phyloP scores from a whole-genome alignment of 2,797 vertebrate species.

The Cirrhinus mrigala region DNA sequence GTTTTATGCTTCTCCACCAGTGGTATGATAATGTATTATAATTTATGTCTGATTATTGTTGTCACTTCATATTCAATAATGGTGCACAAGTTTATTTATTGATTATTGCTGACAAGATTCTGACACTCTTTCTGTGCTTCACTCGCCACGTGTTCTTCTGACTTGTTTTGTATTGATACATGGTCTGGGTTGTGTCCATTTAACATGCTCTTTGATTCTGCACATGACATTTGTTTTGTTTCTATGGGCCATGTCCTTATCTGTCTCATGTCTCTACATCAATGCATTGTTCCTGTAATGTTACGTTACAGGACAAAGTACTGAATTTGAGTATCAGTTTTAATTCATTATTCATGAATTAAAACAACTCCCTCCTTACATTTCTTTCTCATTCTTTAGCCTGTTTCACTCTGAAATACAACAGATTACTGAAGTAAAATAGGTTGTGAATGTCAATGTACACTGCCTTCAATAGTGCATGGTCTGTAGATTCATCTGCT shows the following conservation, averaged over 20 bases:
- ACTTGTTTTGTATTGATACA: not conserved
- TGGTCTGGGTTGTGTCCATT: not conserved
- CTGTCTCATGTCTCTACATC: not conserved
- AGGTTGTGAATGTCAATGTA: not conserved
- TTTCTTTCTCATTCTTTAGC: not conserved
- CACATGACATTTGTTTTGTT: not conserved
- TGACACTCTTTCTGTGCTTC: no score
- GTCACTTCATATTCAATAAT: no score
- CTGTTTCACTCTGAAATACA: not conserved
- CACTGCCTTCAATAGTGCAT: not conserved
- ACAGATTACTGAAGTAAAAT: not conserved
- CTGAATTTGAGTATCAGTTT: not conserved
- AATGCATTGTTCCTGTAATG: not conserved
- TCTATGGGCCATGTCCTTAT: not conserved
- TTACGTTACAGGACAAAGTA: not conserved
- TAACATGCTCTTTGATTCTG: not conserved
- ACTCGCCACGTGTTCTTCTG: not conserved
- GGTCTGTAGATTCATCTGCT: not conserved
- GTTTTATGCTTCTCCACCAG: no score
- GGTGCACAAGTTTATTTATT: no score
- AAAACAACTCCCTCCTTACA: not conserved
- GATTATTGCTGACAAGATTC: no score
- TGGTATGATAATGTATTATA: no score
- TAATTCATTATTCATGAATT: no score
- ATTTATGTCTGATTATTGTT: no score